phyloP scores from a whole-genome alignment of 1,140 invertebrate genomes.

The Caenorhabditis remanei region DNA sequence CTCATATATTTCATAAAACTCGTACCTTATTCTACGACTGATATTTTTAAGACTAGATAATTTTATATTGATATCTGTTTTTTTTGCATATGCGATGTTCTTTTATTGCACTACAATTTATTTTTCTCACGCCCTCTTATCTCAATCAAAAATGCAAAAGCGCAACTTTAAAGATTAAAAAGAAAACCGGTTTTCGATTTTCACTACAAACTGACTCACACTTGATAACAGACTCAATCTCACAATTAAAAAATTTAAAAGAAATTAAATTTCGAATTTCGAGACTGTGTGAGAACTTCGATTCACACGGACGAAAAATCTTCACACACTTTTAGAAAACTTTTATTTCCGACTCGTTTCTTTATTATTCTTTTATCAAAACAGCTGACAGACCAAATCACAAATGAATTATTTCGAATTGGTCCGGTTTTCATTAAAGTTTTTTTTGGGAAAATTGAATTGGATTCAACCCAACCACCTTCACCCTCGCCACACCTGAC shows the following conservation, averaged over 20 bases:
- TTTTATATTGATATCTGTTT: no score
- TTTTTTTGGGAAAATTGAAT: not conserved
- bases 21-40: no score
- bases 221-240: not conserved
- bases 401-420: not conserved
- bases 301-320: not conserved
- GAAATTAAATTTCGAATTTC: not conserved
- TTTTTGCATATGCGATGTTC: no score
- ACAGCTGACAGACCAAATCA: not conserved
- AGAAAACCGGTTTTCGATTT: no score
- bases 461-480: not conserved
- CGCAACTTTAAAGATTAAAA: no score
- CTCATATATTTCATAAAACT: no score
- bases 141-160: no score
- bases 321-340: not conserved
- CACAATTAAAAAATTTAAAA: not conserved
- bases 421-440: not conserved
- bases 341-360: not conserved
- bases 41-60: no score
- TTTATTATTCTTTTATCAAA: not conserved
- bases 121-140: no score
- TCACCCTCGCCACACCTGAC: conserved; percentile 28
- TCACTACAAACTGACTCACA: no score
- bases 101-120: no score
- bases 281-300: not conserved